These are phyloP conservation scores for Hypanus sabinus DNA, from an alignment of 2,113 vertebrate species.

Conservation along the genomic window DNA sequence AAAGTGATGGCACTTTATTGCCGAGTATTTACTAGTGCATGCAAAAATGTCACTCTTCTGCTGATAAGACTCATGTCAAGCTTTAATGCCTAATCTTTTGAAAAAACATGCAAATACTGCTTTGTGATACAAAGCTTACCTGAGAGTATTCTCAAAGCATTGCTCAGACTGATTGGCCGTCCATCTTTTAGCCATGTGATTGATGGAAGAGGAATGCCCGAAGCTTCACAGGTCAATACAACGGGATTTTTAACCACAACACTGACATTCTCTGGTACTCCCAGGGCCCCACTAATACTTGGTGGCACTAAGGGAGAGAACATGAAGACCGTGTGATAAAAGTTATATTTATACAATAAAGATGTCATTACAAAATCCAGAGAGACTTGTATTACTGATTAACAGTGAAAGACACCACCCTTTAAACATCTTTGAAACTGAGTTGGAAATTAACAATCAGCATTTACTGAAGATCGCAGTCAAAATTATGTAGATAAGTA, in stretches of 20 bases:
- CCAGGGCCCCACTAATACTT: constrained; percentile 62
- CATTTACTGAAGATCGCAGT: neutral
- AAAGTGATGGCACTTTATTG: neutral
- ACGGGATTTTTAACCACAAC: constrained; percentile 81
- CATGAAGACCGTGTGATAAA: neutral
- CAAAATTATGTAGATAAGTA: neutral
- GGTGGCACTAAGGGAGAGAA: constrained; percentile 69
- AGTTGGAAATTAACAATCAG: neutral
- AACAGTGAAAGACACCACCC: neutral
- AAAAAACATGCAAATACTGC: neutral
- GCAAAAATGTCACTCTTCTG: neutral
- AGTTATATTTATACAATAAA: neutral
- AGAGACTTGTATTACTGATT: neutral
- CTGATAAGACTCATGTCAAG: neutral
- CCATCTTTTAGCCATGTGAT: constrained; percentile 83
- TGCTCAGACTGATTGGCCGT: constrained; percentile 59
- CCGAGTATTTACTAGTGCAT: neutral
- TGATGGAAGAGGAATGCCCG: constrained; percentile 80
- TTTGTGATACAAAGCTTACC: constrained; percentile 55
- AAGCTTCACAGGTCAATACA: constrained; percentile 77
- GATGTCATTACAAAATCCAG: neutral
- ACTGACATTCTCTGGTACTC: constrained; percentile 74
- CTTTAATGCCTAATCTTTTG: neutral
- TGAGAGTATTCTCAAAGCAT: constrained; percentile 70
- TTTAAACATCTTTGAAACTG: neutral